Evolutionary conservation across 2,797 vertebrate species (phyloP), one percentile per base, ranked within the genome.

Genomic region (Neosilurus mollespiculum): DNA sequence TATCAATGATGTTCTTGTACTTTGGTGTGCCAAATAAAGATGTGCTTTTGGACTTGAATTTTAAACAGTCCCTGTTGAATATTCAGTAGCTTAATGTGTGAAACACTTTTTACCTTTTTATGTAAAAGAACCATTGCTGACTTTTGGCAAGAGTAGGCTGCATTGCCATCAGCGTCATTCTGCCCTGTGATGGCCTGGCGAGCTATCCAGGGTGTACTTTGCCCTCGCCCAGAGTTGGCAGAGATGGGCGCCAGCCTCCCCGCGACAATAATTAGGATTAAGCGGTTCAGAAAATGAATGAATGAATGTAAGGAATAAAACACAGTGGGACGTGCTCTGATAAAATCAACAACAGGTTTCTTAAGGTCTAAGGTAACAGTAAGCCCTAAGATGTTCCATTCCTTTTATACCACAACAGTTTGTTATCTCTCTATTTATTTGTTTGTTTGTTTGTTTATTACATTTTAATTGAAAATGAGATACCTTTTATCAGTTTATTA

Each of bases 1-100:
- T 72, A 24, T 72, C 51, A 72, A 54, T 54, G 51, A 73, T 73
- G 51, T 30, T 72, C n/a, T 53, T 49, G 43, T 70, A 43, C 67
- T n/a, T 73, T 6, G n/a, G n/a, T 73, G 51, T 73, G 49, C 15
- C 24, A 26, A 73, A 11, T 18, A 54, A 56, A 5, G 14, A 53
- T 18, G 4, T 70, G 67, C 20, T 30, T 30, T 30, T 30, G 26
- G 16, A 37, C 30, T 67, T 67, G 65, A 37, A 34, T 67, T 67
- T 9, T 67, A 71, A 71, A 22, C 9, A 70, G 37, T 22, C 11
- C 34, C 43, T 34, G 65, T 8, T 67, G 8, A 66, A 67, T 67
- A 67, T 34, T 37, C 16, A 67, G 65, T 67, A 65, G 64, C 26
- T 65, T 65, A 14, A 4, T 12, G n/a, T 14, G 62, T 26, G 62